Percentiles rank a stretch among this genome's conserved stretches.
Conservation (phyloP, 2,888 invertebrate genomes). For the Polietes domitor region DNA sequence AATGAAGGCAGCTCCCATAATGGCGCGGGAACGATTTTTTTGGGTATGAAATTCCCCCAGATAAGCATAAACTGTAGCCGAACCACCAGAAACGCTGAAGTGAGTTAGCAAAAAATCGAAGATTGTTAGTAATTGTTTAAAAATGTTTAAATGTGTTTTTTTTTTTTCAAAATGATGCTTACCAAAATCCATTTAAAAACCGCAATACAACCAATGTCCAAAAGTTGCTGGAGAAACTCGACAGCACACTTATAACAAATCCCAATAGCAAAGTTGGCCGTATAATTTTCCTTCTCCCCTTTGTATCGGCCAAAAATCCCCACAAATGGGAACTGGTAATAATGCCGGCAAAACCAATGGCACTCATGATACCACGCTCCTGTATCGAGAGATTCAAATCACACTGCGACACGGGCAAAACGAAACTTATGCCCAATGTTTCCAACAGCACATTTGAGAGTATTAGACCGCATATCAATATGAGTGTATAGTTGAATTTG, state of each 20-base stretch:
- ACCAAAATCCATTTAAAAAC: slow-evolving; percentile 83
- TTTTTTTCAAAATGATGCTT: slow-evolving; percentile 68
- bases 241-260: slow-evolving; percentile 81
- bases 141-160: slow-evolving; percentile 9
- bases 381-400: slow-evolving; percentile 79
- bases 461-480: slow-evolving; percentile 82
- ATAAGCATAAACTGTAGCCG: slow-evolving; percentile 82
- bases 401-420: slow-evolving; percentile 82
- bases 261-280: slow-evolving; percentile 81
- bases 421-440: slow-evolving; percentile 82
- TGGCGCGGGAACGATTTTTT: slow-evolving; percentile 80
- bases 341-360: slow-evolving; percentile 81
- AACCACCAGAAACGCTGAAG: slow-evolving; percentile 80
- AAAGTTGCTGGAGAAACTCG: slow-evolving; percentile 81
- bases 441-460: slow-evolving; percentile 81
- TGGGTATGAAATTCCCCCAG: slow-evolving; percentile 82
- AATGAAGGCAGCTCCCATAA: slow-evolving; percentile 77
- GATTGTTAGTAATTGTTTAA: not conserved
- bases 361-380: slow-evolving; percentile 80
- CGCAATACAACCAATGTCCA: slow-evolving; percentile 82
- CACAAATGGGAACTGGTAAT: slow-evolving; percentile 83
- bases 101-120: not conserved
- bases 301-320: slow-evolving; percentile 83
- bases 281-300: slow-evolving; percentile 81
- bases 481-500: slow-evolving; percentile 81